phyloP scores from a whole-genome alignment of 2,113 vertebrate genomes.

The Microcebus jonahi region DNA sequence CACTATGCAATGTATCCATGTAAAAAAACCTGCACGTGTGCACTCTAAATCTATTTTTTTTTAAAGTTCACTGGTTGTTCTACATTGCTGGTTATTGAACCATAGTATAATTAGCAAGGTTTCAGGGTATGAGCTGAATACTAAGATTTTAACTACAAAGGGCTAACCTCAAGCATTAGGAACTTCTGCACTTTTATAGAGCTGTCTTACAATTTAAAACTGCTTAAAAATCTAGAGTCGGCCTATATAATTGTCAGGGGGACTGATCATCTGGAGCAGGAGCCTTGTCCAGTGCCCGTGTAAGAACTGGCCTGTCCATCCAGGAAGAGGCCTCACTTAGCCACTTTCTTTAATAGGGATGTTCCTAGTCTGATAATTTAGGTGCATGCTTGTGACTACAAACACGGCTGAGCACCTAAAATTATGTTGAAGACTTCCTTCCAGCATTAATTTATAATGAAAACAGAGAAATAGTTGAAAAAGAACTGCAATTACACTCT shows the following conservation, averaged over 20 bases:
- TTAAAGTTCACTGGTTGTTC: neutral
- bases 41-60: neutral
- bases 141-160: neutral
- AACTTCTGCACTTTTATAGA: neutral
- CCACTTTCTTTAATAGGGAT: neutral
- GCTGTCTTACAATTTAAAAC: neutral
- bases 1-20: no score
- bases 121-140: neutral
- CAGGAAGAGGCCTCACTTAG: neutral
- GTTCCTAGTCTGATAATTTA: neutral
- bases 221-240: neutral
- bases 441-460: neutral
- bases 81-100: neutral
- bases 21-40: no score
- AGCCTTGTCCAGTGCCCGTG: neutral
- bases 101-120: neutral
- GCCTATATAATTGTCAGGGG: neutral
- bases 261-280: neutral
- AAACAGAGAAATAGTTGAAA: constrained; percentile 31
- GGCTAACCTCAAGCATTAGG: neutral
- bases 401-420: neutral
- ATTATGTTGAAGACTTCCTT: neutral
- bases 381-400: neutral
- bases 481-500: neutral
- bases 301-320: neutral